Conservation (phyloP, 2,888 invertebrate species). For the Rotaria socialis region DNA sequence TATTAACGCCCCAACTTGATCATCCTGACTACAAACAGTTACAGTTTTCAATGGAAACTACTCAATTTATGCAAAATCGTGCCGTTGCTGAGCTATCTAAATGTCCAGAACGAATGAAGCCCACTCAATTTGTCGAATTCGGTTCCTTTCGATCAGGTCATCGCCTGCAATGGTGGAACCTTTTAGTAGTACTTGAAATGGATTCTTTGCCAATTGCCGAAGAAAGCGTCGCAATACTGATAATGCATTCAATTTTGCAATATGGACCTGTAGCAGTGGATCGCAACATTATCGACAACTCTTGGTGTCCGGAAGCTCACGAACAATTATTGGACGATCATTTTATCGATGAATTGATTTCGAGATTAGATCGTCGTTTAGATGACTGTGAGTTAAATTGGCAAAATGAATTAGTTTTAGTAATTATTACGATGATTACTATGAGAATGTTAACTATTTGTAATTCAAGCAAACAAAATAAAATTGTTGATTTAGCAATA, state of each 20-base stretch:
- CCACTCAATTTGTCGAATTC: background rate
- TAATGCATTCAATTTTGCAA: background rate
- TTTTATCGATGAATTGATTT: background rate
- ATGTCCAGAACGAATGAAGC: background rate
- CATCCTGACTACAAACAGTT: background rate
- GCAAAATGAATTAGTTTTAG: background rate
- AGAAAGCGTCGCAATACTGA: background rate
- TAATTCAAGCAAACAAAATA: background rate
- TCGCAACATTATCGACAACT: no score
- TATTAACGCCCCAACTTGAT: background rate
- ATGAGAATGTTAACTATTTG: background rate
- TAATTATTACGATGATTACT: background rate
- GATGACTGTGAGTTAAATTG: background rate
- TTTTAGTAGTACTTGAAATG: background rate
- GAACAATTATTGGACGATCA: background rate
- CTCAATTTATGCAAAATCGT: background rate
- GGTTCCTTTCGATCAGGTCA: slow-evolving; percentile 11
- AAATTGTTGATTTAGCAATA: no score
- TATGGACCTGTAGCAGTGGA: background rate
- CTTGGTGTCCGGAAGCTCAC: background rate
- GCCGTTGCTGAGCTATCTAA: background rate
- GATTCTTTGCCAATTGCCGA: background rate
- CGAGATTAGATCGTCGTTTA: background rate
- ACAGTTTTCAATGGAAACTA: background rate
- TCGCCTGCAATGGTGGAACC: slow-evolving; percentile 9